Conservation (phyloP, 1,140 invertebrate species). For the Ceratina australensis region DNA sequence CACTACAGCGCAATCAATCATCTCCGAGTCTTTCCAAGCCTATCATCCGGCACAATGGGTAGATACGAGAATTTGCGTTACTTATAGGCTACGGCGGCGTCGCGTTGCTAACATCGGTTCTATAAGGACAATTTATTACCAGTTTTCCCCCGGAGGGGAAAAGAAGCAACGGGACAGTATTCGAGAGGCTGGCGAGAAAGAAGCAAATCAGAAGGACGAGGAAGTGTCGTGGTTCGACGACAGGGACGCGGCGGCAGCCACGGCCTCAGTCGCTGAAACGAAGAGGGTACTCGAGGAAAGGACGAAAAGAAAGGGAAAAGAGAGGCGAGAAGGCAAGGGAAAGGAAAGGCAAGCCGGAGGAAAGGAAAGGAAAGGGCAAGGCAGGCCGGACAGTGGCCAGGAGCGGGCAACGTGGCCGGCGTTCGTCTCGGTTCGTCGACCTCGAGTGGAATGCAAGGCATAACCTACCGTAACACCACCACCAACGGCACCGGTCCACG, state of each 20-base stretch:
- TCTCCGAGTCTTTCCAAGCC: background rate
- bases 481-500: constrained; percentile 39
- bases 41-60: background rate
- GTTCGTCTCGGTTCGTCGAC: constrained; percentile 77
- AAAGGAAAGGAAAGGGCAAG: constrained; percentile 60
- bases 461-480: constrained; percentile 78
- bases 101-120: too few species aligned
- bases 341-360: constrained; percentile 39
- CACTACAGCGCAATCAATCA: background rate
- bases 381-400: constrained; percentile 67
- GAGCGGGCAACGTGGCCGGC: constrained; percentile 65
- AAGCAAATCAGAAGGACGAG: constrained; percentile 30
- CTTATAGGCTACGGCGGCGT: too few species aligned
- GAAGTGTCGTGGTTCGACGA: constrained; percentile 42
- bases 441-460: constrained; percentile 76
- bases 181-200: background rate
- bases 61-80: too few species aligned
- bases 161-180: background rate
- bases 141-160: background rate
- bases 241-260: constrained; percentile 11
- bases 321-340: constrained; percentile 37
- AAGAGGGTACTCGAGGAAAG: constrained; percentile 29
- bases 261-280: constrained; percentile 9
- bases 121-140: too few species aligned
- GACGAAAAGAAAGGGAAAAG: constrained; percentile 55